phyloP scores from a whole-genome alignment of 2,888 invertebrate genomes.

The Exephanes ischioxanthus region DNA sequence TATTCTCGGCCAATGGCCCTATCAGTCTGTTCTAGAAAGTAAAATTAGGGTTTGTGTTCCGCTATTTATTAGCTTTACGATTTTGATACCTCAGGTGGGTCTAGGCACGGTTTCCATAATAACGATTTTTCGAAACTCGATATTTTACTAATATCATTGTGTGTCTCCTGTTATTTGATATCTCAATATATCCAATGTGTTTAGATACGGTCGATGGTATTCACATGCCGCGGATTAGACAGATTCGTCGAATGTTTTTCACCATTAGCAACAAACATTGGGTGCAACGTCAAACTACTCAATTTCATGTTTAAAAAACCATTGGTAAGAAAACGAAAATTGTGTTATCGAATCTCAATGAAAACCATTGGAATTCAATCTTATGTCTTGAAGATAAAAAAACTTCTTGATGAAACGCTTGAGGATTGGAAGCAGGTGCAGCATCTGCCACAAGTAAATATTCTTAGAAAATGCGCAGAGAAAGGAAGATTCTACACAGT shows the following conservation, averaged over 20 bases:
- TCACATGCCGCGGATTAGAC: background rate
- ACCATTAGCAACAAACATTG: background rate
- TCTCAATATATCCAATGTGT: background rate
- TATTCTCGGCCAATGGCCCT: constrained; percentile 2
- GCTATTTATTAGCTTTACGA: background rate
- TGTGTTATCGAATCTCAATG: background rate
- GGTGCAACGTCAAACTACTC: background rate
- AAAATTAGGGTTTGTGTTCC: background rate
- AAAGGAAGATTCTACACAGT: background rate
- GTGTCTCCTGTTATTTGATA: background rate
- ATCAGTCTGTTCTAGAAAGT: background rate
- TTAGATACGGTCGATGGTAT: background rate
- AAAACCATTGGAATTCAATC: background rate
- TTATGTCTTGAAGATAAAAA: background rate
- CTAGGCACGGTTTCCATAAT: background rate
- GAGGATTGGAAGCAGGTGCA: background rate
- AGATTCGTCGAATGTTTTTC: background rate
- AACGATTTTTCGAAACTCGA: background rate
- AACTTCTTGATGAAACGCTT: background rate
- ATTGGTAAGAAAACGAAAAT: background rate
- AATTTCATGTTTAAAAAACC: background rate
- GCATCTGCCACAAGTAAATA: background rate
- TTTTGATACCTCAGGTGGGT: background rate
- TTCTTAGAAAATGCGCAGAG: background rate
- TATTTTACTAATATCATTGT: background rate